A percentile compares a stretch with the other conserved stretches of the same genome.
Evolutionary conservation across 2,113 vertebrate genomes (phyloP).

Genomic region (Tachysurus vachellii): DNA sequence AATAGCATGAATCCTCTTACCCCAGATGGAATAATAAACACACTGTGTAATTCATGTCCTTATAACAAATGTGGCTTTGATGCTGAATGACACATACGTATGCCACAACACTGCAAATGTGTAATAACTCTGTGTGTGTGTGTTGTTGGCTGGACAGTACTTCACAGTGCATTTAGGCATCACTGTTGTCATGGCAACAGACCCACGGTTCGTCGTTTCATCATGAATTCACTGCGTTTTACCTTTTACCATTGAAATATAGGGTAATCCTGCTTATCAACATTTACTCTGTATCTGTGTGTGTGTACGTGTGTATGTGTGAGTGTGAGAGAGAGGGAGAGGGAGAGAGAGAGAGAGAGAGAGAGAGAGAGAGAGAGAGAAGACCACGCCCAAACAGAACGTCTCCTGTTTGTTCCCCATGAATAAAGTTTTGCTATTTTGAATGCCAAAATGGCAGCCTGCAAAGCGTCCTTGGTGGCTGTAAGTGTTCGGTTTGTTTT

Average conservation of each 20-base stretch:
- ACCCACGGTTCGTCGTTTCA: constrained; percentile 51
- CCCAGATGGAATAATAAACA: not conserved
- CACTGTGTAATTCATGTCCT: not conserved
- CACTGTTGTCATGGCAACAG: constrained; percentile 96
- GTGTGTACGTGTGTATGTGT: not conserved
- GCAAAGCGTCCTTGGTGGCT: constrained; percentile 63
- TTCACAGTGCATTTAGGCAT: constrained; percentile 43
- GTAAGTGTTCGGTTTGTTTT: constrained; percentile 51
- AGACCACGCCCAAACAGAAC: constrained; percentile 21
- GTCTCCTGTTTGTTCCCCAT: not conserved
- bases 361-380: not conserved
- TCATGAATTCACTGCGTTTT: constrained; percentile 74
- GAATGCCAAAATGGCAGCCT: constrained; percentile 71
- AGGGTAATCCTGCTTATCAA: not conserved
- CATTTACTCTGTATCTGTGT: not conserved
- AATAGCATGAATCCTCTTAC: constrained; percentile 31
- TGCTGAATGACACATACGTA: constrained; percentile 57
- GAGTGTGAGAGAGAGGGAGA: not conserved
- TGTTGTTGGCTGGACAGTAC: constrained; percentile 32
- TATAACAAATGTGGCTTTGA: not conserved
- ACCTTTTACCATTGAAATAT: constrained; percentile 53
- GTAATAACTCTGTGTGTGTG: constrained; percentile 46
- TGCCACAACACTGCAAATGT: constrained; percentile 59
- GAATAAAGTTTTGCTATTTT: constrained; percentile 68
- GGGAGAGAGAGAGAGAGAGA: not conserved